Base-by-base conservation (phyloP, 53 echinoderm and acorn worm genomes). In the Hippasteria phrygiana region DNA sequence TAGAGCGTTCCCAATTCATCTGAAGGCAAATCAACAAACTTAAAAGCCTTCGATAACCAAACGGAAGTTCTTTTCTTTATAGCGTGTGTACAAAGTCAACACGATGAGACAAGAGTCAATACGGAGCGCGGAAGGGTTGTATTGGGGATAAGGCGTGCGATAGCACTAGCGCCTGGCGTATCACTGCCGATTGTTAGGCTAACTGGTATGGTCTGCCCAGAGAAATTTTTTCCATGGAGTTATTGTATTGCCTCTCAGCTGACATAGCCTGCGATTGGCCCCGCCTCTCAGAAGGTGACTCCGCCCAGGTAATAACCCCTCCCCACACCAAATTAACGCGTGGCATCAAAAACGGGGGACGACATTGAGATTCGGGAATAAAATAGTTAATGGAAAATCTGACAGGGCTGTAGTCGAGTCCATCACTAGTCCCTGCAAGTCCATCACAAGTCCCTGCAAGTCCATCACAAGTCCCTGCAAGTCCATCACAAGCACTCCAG, bases 21-120 rank as follows among this genome's bases (percentile, higher is more conserved):
- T 5, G 26, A 63, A 63, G 10, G 34, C 10, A 35, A 14, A 12
- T 4, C 3, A 11, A 14, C n/a, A 33, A 10, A 29, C 17, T 35
- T 67, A 35, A 5, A 14, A 67, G 36, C 1, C 12, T 18, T 35
- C 36, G 69, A 73, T 73, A 73, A n/a, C 24, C 41, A 73, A 73
- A 73, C 73, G 73, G 73, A 73, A 73, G 73, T 73, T 42, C 43
- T 43, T 24, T 13, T 33, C 73, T 40, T 10, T 4, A 26, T 9
- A n/a, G 43, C 73, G 73, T 73, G 73, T 73, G 41, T 73, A 43
- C 22, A n/a, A 18, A 43, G 73, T 73, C 41, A 73, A 73, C 43
- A 73, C 8, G 9, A n/a, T 24, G 40, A 12, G 18, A 38, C 12
- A 70, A 34, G 26, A 41, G 43, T 73, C 73, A 73, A 43, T n/a